A percentile compares a stretch with the other conserved stretches of the same genome.
These are phyloP conservation scores for Idris sp. DNA, from an alignment of 1,140 invertebrate genomes.

Conservation along the genomic window DNA sequence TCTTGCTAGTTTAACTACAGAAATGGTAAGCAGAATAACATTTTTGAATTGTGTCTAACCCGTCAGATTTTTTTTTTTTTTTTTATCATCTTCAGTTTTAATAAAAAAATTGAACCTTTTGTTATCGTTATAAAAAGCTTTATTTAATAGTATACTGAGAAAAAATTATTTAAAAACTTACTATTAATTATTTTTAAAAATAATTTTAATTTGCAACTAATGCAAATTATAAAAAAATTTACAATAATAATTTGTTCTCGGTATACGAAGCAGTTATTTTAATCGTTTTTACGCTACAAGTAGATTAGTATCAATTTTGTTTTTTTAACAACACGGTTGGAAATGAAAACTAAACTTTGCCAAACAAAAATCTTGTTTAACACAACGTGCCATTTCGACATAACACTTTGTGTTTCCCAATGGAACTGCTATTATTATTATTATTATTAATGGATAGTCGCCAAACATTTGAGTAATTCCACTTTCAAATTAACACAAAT, in stretches of 20 bases:
- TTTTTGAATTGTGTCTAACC: slow-evolving; percentile 27
- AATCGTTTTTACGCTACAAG: slow-evolving; percentile 19
- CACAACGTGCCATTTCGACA: slow-evolving; percentile 1
- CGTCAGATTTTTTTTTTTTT: slow-evolving; percentile 14
- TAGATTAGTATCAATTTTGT: slow-evolving; percentile 16
- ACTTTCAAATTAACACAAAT: too few species aligned
- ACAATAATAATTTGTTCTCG: too few species aligned
- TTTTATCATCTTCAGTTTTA: slow-evolving; percentile 5
- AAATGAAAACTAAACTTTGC: slow-evolving; percentile 14
- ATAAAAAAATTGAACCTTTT: slow-evolving; percentile 1
- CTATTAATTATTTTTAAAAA: too few species aligned
- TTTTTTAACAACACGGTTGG: slow-evolving; percentile 29
- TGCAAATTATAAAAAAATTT: too few species aligned
- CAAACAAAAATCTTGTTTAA: slow-evolving; percentile 5
- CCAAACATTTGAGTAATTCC: slow-evolving; percentile 4
- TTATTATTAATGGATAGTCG: slow-evolving; percentile 37
- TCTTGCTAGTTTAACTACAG: slow-evolving; percentile 86
- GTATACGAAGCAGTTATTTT: not conserved
- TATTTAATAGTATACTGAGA: not conserved
- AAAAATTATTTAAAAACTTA: not conserved
- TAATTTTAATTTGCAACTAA: too few species aligned
- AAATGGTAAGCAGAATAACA: slow-evolving; percentile 83
- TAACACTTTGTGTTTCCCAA: slow-evolving; percentile 31
- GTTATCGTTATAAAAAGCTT: not conserved
- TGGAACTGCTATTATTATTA: slow-evolving; percentile 20